These are phyloP conservation scores for Latheticus oryzae DNA, from an alignment of 2,888 invertebrate genomes.

Conservation along the genomic window DNA sequence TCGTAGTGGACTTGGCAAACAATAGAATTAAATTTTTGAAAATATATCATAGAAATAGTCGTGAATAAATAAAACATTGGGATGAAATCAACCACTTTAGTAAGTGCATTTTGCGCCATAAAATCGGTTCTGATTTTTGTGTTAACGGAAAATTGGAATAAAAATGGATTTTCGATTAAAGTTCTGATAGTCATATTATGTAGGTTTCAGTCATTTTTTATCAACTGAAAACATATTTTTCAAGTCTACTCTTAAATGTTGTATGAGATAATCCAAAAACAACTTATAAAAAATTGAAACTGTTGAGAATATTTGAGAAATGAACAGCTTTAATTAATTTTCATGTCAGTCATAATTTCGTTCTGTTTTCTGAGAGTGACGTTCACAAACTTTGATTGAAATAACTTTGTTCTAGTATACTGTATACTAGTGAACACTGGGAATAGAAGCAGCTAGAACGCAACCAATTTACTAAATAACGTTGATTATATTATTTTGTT, in stretches of 20 bases:
- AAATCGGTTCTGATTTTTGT: no score
- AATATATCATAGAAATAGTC: conserved; percentile 47
- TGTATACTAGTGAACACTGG: no score
- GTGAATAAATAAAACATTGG: conserved; percentile 23
- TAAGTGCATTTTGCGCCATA: no score
- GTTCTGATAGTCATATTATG: no score
- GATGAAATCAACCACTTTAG: not conserved
- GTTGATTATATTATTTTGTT: conserved; percentile 27
- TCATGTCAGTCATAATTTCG: conserved; percentile 29
- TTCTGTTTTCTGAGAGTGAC: conserved; percentile 12
- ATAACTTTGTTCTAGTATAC: conserved; percentile 13
- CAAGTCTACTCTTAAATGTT: no score
- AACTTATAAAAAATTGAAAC: conserved; percentile 6
- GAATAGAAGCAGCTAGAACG: no score
- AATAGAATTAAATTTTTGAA: conserved; percentile 50
- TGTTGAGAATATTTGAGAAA: conserved; percentile 22
- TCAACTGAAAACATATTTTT: no score
- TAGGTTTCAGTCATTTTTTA: no score
- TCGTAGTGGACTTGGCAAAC: conserved; percentile 51
- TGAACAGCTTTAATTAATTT: conserved; percentile 30
- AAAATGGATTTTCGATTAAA: no score
- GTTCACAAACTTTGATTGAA: conserved; percentile 17
- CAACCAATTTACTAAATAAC: no score
- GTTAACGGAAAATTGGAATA: no score
- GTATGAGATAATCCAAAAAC: no score